phyloP scores from a whole-genome alignment of 2,797 vertebrate species.

The Helarctos malayanus region DNA sequence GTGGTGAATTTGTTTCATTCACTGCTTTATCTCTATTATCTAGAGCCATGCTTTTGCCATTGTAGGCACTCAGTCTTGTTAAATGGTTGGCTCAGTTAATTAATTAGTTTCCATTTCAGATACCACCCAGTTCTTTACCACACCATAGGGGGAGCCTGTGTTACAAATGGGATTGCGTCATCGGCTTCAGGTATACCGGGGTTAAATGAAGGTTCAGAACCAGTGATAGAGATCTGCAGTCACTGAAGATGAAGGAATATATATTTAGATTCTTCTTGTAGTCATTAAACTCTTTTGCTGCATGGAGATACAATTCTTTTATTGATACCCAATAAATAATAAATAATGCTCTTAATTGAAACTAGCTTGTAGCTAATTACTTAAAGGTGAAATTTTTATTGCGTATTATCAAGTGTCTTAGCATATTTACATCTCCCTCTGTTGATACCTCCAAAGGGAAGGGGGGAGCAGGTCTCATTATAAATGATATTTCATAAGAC shows the following conservation, averaged over 20 bases:
- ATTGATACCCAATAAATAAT: not conserved
- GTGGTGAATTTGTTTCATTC: not conserved
- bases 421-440: conserved; percentile 18
- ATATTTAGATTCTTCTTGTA: not conserved
- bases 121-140: not conserved
- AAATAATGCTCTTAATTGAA: conserved; percentile 55
- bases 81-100: not conserved
- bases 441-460: conserved; percentile 49
- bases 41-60: not conserved
- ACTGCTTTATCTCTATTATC: not conserved
- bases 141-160: not conserved
- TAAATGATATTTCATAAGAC: conserved; percentile 52
- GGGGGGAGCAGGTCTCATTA: not conserved
- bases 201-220: not conserved
- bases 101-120: not conserved
- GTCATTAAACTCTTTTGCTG: conserved; percentile 18
- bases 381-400: conserved; percentile 26
- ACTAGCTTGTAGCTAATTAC: conserved; percentile 11
- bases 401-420: conserved; percentile 25
- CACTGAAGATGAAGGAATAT: not conserved
- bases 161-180: not conserved
- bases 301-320: conserved; percentile 29
- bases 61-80: not conserved
- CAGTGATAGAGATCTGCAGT: not conserved
- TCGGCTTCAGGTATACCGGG: not conserved